Percentiles rank a stretch among this genome's conserved stretches.
These are phyloP conservation scores for Coranthus polyacanthus DNA, from an alignment of 2,797 vertebrate species.

Conservation along the genomic window DNA sequence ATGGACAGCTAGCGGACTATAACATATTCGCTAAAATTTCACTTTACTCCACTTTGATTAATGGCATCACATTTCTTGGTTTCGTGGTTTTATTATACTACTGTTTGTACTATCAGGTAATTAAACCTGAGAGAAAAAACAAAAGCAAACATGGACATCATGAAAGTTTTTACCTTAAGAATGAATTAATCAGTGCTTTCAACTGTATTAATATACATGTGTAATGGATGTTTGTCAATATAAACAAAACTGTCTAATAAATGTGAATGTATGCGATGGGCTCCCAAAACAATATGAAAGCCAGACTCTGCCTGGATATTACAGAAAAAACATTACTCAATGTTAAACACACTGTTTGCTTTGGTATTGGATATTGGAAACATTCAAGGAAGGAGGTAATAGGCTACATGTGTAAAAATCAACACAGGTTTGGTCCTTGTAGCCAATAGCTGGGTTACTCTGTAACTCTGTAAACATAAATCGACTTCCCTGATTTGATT, in stretches of 20 bases:
- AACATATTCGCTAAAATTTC: no score
- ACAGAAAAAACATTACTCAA: not conserved
- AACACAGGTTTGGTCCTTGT: not conserved
- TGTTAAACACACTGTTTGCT: not conserved
- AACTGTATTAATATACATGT: no score
- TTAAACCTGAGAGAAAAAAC: no score
- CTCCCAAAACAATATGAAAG: no score
- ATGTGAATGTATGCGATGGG: not conserved
- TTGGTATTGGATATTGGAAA: not conserved
- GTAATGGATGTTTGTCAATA: not conserved
- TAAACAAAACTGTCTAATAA: not conserved
- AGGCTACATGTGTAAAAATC: not conserved
- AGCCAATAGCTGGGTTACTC: constrained; percentile 19
- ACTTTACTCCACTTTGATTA: no score
- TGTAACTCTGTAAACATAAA: constrained; percentile 19
- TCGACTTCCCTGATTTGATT: constrained; percentile 26
- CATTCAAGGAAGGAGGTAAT: not conserved
- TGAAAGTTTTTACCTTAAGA: no score
- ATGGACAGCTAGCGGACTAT: no score
- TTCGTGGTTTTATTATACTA: not conserved
- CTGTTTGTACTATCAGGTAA: not conserved
- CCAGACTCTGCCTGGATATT: not conserved
- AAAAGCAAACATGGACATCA: no score
- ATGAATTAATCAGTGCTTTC: no score
- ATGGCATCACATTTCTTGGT: no score